Conservation (phyloP, 2,888 invertebrate species). For the Apodemia duryi region DNA sequence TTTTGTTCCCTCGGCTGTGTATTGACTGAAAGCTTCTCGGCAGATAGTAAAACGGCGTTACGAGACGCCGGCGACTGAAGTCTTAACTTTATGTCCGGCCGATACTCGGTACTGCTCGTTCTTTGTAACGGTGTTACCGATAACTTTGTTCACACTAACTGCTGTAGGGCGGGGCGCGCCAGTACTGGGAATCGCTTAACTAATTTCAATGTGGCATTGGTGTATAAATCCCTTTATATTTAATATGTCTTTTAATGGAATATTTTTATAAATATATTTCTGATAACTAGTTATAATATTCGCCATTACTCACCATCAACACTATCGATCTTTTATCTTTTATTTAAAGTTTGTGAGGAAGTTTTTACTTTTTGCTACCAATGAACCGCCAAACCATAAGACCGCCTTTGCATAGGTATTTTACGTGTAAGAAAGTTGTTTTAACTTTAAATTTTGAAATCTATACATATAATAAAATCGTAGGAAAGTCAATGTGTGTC, state of each 20-base stretch:
- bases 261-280: neutral
- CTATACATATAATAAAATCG: no score
- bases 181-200: conserved; percentile 34
- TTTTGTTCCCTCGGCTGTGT: conserved; percentile 30
- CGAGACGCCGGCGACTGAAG: conserved; percentile 54
- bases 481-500: no score
- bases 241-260: conserved; percentile 6
- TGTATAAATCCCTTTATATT: conserved; percentile 36
- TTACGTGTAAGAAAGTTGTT: no score
- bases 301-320: no score
- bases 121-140: conserved; percentile 45
- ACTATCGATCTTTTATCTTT: no score
- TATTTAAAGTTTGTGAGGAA: no score
- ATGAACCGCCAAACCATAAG: no score
- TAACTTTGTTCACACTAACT: conserved; percentile 40
- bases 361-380: no score
- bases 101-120: conserved; percentile 50
- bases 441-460: no score
- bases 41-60: conserved; percentile 53
- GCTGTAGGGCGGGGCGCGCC: conserved; percentile 33
- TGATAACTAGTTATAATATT: no score
- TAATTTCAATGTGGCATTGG: conserved; percentile 50
- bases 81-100: conserved; percentile 46
- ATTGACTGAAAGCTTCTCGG: conserved; percentile 50
- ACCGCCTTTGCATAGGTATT: no score